A percentile compares a stretch with the other conserved stretches of the same genome.
Conservation (phyloP, 2,797 vertebrate species). For the Pelobates cultripes region DNA sequence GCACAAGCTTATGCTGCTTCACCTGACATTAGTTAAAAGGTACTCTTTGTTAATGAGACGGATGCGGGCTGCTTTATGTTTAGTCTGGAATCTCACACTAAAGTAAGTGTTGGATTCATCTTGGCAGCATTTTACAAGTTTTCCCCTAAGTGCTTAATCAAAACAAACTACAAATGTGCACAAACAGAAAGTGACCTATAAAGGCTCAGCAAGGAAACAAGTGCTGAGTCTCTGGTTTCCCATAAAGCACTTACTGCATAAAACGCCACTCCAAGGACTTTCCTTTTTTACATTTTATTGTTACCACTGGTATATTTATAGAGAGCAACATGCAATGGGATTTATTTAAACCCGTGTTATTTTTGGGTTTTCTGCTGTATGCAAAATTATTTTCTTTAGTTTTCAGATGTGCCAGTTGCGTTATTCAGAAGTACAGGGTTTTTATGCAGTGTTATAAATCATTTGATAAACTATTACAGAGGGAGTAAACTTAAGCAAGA, state of each 20-base stretch:
- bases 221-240: constrained; percentile 8
- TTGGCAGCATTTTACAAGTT: constrained; percentile 11
- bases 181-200: constrained; percentile 22
- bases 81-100: background rate
- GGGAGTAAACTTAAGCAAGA: too few relatives aligned
- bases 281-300: too few relatives aligned
- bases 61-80: background rate
- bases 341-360: too few relatives aligned
- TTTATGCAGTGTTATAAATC: too few relatives aligned
- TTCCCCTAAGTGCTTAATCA: constrained; percentile 23
- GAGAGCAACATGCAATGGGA: too few relatives aligned
- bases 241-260: constrained; percentile 8
- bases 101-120: constrained; percentile 9
- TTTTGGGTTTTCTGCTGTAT: too few relatives aligned
- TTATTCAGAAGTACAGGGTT: too few relatives aligned
- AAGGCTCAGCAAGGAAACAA: constrained; percentile 13
- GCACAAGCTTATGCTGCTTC: background rate
- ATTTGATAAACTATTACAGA: too few relatives aligned
- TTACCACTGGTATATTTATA: too few relatives aligned
- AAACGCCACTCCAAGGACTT: too few relatives aligned
- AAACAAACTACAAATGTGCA: constrained; percentile 20
- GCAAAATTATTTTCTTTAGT: too few relatives aligned
- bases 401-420: too few relatives aligned
- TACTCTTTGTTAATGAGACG: background rate
- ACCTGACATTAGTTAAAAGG: background rate